phyloP scores from a whole-genome alignment of 2,888 invertebrate species.

The Antitype chi region DNA sequence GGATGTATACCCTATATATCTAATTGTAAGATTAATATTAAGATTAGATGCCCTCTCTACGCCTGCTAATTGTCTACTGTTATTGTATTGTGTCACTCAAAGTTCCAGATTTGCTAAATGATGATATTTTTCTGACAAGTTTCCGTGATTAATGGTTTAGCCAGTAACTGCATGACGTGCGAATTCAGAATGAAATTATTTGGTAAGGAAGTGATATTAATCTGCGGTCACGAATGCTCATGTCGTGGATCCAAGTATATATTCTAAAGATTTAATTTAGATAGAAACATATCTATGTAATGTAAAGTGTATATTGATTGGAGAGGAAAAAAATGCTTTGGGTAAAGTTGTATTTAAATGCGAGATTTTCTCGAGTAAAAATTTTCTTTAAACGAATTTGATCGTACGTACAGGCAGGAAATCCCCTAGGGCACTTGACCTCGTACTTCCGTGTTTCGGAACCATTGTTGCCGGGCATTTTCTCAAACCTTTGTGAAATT shows the following conservation, averaged over 20 bases:
- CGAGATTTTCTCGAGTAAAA: slow-evolving; percentile 30
- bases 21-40: slow-evolving; percentile 57
- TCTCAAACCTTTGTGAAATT: neutral
- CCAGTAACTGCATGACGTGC: slow-evolving; percentile 5
- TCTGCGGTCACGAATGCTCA: slow-evolving; percentile 24
- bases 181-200: slow-evolving; percentile 41
- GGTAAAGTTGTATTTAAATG: slow-evolving; percentile 13
- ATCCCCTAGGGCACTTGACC: neutral
- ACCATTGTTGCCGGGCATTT: slow-evolving; percentile 3
- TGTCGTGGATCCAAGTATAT: slow-evolving; percentile 43
- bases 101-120: slow-evolving; percentile 36
- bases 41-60: slow-evolving; percentile 53
- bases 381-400: neutral
- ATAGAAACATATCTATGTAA: slow-evolving; percentile 47
- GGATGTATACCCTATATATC: slow-evolving; percentile 58
- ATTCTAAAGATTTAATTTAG: slow-evolving; percentile 47
- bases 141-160: slow-evolving; percentile 31
- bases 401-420: neutral
- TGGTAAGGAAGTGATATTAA: slow-evolving; percentile 57
- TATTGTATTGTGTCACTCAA: slow-evolving; percentile 54
- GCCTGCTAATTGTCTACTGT: slow-evolving; percentile 52
- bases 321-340: neutral
- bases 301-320: slow-evolving; percentile 27
- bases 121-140: slow-evolving; percentile 55
- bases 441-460: slow-evolving; percentile 13